Conservation (phyloP, 2,113 vertebrate genomes). For the Sciurus niger region DNA sequence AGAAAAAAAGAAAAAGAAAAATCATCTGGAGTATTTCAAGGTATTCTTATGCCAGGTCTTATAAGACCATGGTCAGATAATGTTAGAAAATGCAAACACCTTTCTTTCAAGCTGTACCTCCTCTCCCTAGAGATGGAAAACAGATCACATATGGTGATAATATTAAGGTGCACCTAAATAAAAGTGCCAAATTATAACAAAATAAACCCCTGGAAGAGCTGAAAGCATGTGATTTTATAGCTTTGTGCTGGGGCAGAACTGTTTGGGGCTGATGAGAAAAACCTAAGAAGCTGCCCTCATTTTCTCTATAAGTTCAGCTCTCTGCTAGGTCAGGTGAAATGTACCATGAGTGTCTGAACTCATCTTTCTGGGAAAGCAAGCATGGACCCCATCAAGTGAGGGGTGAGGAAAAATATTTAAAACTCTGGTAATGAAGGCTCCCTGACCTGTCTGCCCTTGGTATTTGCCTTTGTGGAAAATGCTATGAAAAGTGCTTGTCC, state of each 20-base stretch:
- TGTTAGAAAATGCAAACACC: neutral
- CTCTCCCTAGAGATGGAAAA: conserved; percentile 67
- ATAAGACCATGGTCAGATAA: neutral
- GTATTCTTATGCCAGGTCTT: neutral
- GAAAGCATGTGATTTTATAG: conserved; percentile 84
- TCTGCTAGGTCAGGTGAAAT: conserved; percentile 60
- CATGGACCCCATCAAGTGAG: conserved; percentile 31
- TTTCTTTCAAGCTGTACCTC: neutral
- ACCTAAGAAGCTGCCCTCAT: conserved; percentile 74
- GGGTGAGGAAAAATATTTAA: conserved; percentile 56
- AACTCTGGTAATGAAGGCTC: neutral
- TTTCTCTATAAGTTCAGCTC: neutral
- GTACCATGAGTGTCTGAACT: conserved; percentile 8
- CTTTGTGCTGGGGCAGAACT: conserved; percentile 72
- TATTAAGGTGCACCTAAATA: conserved; percentile 49
- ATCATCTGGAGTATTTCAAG: conserved; percentile 44
- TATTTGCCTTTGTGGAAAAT: conserved; percentile 53
- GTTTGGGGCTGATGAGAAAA: conserved; percentile 76
- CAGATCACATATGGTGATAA: conserved; percentile 77
- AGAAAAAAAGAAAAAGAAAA: neutral
- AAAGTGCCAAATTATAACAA: conserved; percentile 55
- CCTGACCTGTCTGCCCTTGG: neutral
- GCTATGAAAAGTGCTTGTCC: neutral
- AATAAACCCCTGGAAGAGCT: conserved; percentile 79
- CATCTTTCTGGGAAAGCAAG: conserved; percentile 50